These are phyloP conservation scores for Euphydryas editha DNA, from an alignment of 2,888 invertebrate genomes.

Conservation along the genomic window DNA sequence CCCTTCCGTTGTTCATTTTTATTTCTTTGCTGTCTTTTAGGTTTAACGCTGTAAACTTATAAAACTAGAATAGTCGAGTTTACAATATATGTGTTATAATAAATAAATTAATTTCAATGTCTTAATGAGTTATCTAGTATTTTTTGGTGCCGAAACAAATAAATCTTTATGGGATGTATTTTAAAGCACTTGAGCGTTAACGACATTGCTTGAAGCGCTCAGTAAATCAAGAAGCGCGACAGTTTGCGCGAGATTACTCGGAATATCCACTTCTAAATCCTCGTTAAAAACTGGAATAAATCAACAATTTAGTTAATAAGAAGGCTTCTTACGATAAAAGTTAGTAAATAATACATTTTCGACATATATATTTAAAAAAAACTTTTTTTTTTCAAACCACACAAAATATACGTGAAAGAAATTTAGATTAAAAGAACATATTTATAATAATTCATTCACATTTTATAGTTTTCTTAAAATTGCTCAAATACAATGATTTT, in stretches of 20 bases:
- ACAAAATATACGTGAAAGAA: too few species aligned
- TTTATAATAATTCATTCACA: too few species aligned
- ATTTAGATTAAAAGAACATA: too few species aligned
- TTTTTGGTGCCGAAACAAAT: conserved; percentile 16
- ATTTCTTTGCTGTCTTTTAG: conserved; percentile 63
- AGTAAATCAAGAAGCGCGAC: conserved; percentile 62
- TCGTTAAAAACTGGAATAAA: conserved; percentile 7
- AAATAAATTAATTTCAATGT: not conserved
- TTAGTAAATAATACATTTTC: too few species aligned
- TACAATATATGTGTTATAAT: too few species aligned
- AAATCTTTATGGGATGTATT: conserved; percentile 26
- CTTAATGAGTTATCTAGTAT: conserved; percentile 4
- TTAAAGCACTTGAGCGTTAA: conserved; percentile 59
- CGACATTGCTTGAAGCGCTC: conserved; percentile 63
- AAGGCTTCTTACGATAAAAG: too few species aligned
- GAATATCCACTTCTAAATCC: conserved; percentile 7
- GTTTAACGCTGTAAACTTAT: conserved; percentile 18
- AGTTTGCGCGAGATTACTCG: conserved; percentile 7
- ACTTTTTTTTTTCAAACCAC: not conserved
- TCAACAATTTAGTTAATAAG: conserved; percentile 3
- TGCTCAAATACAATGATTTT: too few species aligned
- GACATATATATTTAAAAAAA: not conserved
- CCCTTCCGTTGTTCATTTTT: conserved; percentile 70
- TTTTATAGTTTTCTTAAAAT: too few species aligned
- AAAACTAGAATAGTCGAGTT: not conserved